These are phyloP conservation scores for Chitala chitala DNA, from an alignment of 2,113 vertebrate species.

Conservation along the genomic window DNA sequence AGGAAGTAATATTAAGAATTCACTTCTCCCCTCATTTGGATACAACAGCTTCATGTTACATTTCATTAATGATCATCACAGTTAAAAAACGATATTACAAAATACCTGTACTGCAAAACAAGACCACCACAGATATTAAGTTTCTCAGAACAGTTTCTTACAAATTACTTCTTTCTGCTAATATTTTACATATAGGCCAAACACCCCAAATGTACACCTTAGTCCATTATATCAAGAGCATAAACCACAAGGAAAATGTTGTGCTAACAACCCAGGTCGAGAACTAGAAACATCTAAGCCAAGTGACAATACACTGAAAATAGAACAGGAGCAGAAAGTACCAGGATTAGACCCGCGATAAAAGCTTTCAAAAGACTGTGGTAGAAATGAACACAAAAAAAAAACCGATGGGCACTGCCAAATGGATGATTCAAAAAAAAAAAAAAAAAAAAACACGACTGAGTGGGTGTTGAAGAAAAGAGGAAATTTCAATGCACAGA, in stretches of 20 bases:
- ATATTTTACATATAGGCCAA: too few relatives aligned
- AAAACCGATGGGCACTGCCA: constrained; percentile 9
- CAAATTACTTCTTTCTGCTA: too few relatives aligned
- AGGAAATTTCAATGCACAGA: constrained; percentile 44
- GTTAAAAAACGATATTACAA: too few relatives aligned
- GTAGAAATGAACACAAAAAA: constrained; percentile 9
- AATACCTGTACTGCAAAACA: too few relatives aligned
- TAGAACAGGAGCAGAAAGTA: background rate
- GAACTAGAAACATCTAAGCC: background rate
- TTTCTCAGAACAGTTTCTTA: too few relatives aligned
- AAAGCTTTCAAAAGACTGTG: constrained; percentile 20
- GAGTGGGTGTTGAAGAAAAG: constrained; percentile 59
- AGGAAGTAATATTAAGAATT: too few relatives aligned
- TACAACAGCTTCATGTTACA: too few relatives aligned
- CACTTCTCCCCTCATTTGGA: too few relatives aligned
- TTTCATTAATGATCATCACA: too few relatives aligned
- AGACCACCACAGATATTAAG: too few relatives aligned
- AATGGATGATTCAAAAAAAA: constrained; percentile 43
- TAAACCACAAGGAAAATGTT: background rate
- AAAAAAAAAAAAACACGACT: constrained; percentile 45
- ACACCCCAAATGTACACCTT: too few relatives aligned
- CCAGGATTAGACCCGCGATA: background rate
- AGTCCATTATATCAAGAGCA: too few relatives aligned
- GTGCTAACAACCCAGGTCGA: background rate
- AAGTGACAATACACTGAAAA: constrained; percentile 14